phyloP scores from a whole-genome alignment of 1,140 invertebrate genomes.

The Nilaparvata lugens region DNA sequence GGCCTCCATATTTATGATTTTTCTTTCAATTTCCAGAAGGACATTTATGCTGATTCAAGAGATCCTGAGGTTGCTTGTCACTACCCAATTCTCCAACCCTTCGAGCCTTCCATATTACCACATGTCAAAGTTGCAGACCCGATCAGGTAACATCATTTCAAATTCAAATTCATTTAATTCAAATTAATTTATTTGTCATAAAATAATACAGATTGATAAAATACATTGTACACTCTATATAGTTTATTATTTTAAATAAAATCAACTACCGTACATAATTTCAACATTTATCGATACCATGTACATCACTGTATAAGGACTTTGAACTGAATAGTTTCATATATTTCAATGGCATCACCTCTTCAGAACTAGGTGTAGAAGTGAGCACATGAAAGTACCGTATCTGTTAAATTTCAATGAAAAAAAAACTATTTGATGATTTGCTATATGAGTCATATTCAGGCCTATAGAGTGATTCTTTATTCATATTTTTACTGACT shows the following conservation, averaged over 20 bases:
- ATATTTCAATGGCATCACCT: background rate
- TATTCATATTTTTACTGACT: too few relatives aligned
- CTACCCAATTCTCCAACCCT: conserved; percentile 25
- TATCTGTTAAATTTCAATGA: too few relatives aligned
- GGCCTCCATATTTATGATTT: background rate
- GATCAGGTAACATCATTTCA: conserved; percentile 17
- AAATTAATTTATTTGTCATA: too few relatives aligned
- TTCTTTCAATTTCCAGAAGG: background rate
- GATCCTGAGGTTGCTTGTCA: conserved; percentile 23
- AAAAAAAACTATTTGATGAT: too few relatives aligned
- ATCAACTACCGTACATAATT: background rate
- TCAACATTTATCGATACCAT: background rate
- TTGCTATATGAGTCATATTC: too few relatives aligned
- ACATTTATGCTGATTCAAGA: conserved; percentile 10
- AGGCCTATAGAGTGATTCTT: too few relatives aligned
- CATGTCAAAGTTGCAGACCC: conserved; percentile 18
- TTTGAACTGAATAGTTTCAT: background rate
- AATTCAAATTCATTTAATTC: too few relatives aligned
- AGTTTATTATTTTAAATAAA: background rate
- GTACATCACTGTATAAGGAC: background rate
- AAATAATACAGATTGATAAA: too few relatives aligned
- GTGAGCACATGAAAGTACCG: too few relatives aligned
- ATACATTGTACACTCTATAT: background rate
- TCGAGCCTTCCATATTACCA: conserved; percentile 20
- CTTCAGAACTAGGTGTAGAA: too few relatives aligned